Percentiles rank a stretch among this genome's conserved stretches.
Conservation (phyloP, 1,140 invertebrate genomes). For the Fopius arisanus region DNA sequence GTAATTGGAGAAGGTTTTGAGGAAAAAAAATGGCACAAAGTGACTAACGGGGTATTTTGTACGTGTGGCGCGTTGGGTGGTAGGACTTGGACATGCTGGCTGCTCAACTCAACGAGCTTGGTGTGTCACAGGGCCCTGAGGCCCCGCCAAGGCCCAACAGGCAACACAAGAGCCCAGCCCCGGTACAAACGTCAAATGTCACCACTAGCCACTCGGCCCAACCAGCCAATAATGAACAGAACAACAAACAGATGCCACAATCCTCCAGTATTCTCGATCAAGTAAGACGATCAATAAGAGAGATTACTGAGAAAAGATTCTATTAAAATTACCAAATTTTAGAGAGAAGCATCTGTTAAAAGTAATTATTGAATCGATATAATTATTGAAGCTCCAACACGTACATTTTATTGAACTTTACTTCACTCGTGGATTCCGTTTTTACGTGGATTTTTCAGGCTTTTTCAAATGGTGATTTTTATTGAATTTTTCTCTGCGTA, state of each 20-base stretch:
- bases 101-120: slow-evolving; percentile 91
- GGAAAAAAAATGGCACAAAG: slow-evolving; percentile 44
- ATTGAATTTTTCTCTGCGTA: too few relatives aligned
- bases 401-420: too few relatives aligned
- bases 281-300: slow-evolving; percentile 45
- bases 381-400: too few relatives aligned
- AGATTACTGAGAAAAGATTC: too few relatives aligned
- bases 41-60: slow-evolving; percentile 49
- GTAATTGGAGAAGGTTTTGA: slow-evolving; percentile 13
- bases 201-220: slow-evolving; percentile 43
- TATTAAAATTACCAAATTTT: too few relatives aligned
- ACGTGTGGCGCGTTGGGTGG: slow-evolving; percentile 57
- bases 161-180: slow-evolving; percentile 54
- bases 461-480: too few relatives aligned
- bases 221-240: slow-evolving; percentile 55
- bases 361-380: too few relatives aligned
- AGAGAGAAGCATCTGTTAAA: too few relatives aligned
- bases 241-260: slow-evolving; percentile 60
- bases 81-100: slow-evolving; percentile 93
- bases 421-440: too few relatives aligned
- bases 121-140: slow-evolving; percentile 71
- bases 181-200: slow-evolving; percentile 48
- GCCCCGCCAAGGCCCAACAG: slow-evolving; percentile 68
- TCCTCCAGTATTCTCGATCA: slow-evolving; percentile 59
- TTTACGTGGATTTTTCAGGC: too few relatives aligned